Conservation (phyloP, 2,113 vertebrate genomes). For the Zapus hudsonius region DNA sequence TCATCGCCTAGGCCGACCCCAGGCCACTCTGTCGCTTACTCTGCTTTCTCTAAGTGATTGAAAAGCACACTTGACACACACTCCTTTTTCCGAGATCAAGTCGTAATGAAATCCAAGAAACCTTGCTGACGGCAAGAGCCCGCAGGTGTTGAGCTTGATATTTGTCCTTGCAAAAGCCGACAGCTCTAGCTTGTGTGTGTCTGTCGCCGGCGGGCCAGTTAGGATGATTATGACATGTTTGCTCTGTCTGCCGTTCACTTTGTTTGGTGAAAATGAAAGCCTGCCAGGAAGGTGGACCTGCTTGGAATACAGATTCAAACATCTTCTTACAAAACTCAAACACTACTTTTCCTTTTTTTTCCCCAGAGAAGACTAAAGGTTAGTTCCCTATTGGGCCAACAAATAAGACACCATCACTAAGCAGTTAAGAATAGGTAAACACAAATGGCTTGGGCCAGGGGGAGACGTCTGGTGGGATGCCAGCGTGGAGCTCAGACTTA, state of each 20-base stretch:
- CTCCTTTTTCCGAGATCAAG: constrained; percentile 60
- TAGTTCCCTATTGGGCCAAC: constrained; percentile 53
- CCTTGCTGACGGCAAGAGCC: constrained; percentile 45
- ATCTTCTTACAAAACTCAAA: constrained; percentile 57
- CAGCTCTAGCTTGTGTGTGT: constrained; percentile 1
- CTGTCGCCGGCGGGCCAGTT: background rate
- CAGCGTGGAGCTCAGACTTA: constrained; percentile 34
- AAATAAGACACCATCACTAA: constrained; percentile 65
- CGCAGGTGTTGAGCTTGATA: constrained; percentile 30
- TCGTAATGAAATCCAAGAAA: constrained; percentile 73
- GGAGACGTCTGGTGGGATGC: constrained; percentile 57
- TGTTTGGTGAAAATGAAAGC: constrained; percentile 51
- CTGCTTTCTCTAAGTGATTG: constrained; percentile 57
- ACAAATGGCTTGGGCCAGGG: constrained; percentile 5
- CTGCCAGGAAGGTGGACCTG: background rate
- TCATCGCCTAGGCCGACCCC: background rate
- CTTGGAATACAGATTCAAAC: constrained; percentile 58
- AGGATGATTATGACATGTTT: constrained; percentile 45
- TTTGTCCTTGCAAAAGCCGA: constrained; percentile 42
- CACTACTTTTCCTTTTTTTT: background rate
- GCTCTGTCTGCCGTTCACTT: constrained; percentile 46
- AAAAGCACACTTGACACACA: constrained; percentile 63
- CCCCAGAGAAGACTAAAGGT: constrained; percentile 49
- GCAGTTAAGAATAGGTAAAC: constrained; percentile 53
- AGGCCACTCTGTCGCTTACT: background rate